phyloP scores from a whole-genome alignment of 2,113 vertebrate genomes.

The Beaufortia kweichowensis region DNA sequence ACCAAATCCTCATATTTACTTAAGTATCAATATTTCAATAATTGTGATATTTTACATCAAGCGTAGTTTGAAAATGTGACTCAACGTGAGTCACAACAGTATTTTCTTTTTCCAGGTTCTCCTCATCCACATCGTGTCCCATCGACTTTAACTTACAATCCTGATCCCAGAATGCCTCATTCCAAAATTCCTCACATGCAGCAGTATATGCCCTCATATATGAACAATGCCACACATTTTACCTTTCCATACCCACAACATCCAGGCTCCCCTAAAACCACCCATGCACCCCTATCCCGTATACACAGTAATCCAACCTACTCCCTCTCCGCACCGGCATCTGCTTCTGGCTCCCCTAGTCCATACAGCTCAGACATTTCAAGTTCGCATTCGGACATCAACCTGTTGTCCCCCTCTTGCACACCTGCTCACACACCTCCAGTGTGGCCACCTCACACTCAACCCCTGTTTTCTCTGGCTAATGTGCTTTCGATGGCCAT shows the following conservation, averaged over 20 bases:
- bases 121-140: constrained; percentile 60
- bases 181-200: constrained; percentile 65
- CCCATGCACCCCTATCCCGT: constrained; percentile 65
- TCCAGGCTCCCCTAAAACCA: constrained; percentile 61
- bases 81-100: background rate
- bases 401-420: constrained; percentile 54
- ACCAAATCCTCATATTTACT: background rate
- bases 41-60: background rate
- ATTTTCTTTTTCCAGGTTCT: constrained; percentile 64
- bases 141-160: constrained; percentile 52
- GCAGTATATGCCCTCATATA: constrained; percentile 68
- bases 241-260: constrained; percentile 68
- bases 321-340: constrained; percentile 55
- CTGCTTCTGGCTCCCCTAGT: constrained; percentile 59
- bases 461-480: constrained; percentile 85
- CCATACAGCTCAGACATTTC: constrained; percentile 50
- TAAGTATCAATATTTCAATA: background rate
- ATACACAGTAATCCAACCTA: constrained; percentile 67
- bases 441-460: constrained; percentile 70
- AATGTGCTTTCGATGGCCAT: constrained; percentile 94
- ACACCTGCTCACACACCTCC: constrained; percentile 56
- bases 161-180: constrained; percentile 37
- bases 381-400: constrained; percentile 41
- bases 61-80: background rate
- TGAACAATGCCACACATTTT: constrained; percentile 68